These are phyloP conservation scores for Sclerurus mexicanus DNA, from an alignment of 2,113 vertebrate species.

Conservation along the genomic window DNA sequence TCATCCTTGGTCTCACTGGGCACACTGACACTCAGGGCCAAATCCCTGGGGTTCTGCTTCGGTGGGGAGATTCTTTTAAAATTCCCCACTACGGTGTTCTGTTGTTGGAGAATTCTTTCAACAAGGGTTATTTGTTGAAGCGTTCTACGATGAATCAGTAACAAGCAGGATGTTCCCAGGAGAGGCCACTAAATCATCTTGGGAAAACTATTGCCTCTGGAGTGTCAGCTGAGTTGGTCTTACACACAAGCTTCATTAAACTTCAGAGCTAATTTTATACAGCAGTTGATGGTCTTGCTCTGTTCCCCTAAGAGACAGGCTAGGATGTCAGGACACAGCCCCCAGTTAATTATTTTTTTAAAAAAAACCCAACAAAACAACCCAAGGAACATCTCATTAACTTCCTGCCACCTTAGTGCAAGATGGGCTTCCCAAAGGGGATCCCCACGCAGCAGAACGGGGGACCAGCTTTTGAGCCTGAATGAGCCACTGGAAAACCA, in stretches of 20 bases:
- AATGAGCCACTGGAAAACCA: not conserved
- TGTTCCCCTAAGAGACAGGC: not conserved
- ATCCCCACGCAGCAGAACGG: not conserved
- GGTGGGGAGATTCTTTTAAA: not conserved
- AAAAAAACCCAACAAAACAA: not conserved
- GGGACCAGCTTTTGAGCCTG: not conserved
- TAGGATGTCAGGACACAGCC: not conserved
- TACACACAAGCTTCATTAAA: not conserved
- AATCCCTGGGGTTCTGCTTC: not conserved
- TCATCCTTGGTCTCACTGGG: not conserved
- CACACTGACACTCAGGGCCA: not conserved
- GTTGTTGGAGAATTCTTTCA: not conserved
- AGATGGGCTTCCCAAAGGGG: not conserved
- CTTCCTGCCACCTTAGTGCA: not conserved
- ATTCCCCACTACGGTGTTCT: not conserved
- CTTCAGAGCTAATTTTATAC: not conserved
- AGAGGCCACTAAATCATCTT: not conserved
- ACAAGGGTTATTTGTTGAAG: not conserved
- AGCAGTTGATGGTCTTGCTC: not conserved
- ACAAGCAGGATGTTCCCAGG: not conserved
- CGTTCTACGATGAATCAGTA: rapidly evolving
- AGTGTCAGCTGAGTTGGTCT: not conserved
- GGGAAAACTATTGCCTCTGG: not conserved
- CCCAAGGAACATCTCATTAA: not conserved
- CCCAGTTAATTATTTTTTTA: not conserved